These are phyloP conservation scores for Allolobophora icterica DNA, from an alignment of 2,888 invertebrate genomes.

Conservation along the genomic window DNA sequence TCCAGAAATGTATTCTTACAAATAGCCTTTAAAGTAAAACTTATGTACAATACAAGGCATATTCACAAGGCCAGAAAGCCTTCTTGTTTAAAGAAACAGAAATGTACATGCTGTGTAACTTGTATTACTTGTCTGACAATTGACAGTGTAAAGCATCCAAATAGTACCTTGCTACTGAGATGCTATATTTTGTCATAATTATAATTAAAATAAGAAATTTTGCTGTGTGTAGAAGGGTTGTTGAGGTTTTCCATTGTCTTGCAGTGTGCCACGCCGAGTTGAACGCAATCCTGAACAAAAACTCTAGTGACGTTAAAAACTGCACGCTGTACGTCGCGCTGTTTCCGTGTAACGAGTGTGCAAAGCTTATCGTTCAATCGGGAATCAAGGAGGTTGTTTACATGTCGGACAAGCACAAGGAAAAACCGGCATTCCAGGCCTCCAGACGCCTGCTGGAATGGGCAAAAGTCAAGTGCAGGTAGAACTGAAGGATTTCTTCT, in stretches of 20 bases:
- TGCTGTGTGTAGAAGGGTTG: not conserved
- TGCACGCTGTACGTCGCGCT: constrained; percentile 86
- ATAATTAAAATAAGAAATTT: not conserved
- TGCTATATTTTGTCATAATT: no score
- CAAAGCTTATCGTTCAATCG: constrained; percentile 93
- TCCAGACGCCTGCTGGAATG: constrained; percentile 83
- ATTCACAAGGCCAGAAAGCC: no score
- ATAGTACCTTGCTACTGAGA: no score
- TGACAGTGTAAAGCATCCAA: no score
- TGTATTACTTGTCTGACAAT: no score
- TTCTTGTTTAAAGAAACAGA: no score
- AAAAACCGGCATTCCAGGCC: constrained; percentile 75
- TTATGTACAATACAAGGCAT: no score
- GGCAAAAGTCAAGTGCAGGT: constrained; percentile 73
- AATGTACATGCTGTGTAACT: no score
- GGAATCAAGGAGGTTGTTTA: constrained; percentile 78
- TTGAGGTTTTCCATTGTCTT: no score
- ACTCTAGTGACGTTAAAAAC: constrained; percentile 76
- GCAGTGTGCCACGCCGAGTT: constrained; percentile 96
- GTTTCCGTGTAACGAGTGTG: constrained; percentile 97
- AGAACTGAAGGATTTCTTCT: not conserved
- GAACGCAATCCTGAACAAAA: constrained; percentile 93
- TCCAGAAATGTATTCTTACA: no score
- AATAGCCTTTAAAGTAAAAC: no score
- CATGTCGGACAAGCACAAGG: constrained; percentile 80